Evolutionary conservation across 2,113 vertebrate genomes (phyloP).

Genomic region (Muntiacus muntjak): DNA sequence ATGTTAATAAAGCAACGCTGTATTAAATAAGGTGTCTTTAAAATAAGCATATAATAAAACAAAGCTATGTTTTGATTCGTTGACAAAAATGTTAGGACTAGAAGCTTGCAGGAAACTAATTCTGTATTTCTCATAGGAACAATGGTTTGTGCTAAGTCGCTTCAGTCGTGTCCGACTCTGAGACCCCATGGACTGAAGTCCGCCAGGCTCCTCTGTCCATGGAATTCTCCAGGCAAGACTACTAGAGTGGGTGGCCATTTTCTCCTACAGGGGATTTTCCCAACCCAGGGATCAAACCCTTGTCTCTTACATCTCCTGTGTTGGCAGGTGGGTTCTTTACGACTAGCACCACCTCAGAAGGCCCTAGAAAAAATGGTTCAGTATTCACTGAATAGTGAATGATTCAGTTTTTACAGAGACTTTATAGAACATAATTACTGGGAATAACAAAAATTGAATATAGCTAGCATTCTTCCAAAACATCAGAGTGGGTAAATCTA

Average conservation of each 20-base stretch:
- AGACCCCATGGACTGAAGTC: neutral
- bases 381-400: neutral
- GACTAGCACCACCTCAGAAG: neutral
- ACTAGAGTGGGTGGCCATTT: neutral
- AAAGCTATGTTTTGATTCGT: neutral
- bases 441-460: neutral
- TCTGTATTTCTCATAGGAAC: neutral
- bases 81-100: neutral
- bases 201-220: neutral
- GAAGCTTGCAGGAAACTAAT: neutral
- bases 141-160: neutral
- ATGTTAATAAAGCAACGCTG: neutral
- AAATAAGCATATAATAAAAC: neutral
- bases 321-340: neutral
- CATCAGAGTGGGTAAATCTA: neutral
- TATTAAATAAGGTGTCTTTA: neutral
- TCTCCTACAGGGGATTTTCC: neutral
- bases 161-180: fast-evolving
- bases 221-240: neutral
- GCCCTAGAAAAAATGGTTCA: neutral
- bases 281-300: neutral
- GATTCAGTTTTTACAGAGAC: neutral
- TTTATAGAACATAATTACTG: neutral
- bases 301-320: neutral
- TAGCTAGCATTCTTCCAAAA: neutral